phyloP scores from a whole-genome alignment of 2,113 vertebrate species.

The Chaetura pelagica region DNA sequence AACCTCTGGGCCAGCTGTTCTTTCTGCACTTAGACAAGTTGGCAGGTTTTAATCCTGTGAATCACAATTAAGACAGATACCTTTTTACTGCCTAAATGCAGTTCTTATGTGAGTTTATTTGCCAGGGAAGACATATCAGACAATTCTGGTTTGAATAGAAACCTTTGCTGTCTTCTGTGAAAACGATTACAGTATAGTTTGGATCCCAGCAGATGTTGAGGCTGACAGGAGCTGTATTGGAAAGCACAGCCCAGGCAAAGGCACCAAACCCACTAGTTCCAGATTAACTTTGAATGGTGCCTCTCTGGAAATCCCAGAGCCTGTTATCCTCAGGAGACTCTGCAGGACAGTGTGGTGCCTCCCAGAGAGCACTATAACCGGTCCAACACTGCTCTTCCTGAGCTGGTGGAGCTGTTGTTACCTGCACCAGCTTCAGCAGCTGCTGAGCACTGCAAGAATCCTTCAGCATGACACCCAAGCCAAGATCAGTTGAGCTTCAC shows the following conservation, averaged over 20 bases:
- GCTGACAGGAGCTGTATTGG: not conserved
- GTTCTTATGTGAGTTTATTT: not conserved
- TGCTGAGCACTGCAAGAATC: not conserved
- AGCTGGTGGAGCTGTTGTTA: not conserved
- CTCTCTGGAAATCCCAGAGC: not conserved
- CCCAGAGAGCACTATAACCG: not conserved
- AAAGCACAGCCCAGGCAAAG: not conserved
- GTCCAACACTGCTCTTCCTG: not conserved
- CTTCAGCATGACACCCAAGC: not conserved
- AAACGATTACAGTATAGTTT: not conserved
- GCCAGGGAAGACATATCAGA: not conserved
- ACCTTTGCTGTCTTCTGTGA: not conserved
- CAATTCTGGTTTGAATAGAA: not conserved
- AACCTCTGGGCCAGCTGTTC: conserved; percentile 2
- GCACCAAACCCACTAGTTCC: not conserved
- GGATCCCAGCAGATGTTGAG: not conserved
- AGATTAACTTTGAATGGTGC: not conserved
- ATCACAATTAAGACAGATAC: not conserved
- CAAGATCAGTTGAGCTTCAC: no score
- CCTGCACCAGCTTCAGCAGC: not conserved
- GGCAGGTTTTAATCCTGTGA: not conserved
- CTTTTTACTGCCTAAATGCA: not conserved
- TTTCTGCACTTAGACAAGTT: not conserved
- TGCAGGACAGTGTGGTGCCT: not conserved
- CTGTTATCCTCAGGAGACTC: not conserved